These are phyloP conservation scores for Nowickia ferox DNA, from an alignment of 2,888 invertebrate genomes.

Conservation along the genomic window DNA sequence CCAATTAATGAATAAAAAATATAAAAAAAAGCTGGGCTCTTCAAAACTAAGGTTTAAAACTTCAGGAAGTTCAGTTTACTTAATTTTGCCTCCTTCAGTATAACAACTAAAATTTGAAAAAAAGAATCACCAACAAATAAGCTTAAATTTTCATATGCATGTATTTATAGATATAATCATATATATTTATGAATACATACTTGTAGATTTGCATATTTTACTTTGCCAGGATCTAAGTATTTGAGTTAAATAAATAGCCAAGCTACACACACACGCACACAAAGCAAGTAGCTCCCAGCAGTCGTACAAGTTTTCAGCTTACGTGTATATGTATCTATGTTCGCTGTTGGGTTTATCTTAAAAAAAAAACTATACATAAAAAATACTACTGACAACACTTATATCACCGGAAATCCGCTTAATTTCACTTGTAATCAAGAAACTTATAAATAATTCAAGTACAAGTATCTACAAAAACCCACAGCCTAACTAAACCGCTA, in stretches of 20 bases:
- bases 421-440: conserved; percentile 68
- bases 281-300: background rate
- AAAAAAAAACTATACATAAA: background rate
- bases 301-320: background rate
- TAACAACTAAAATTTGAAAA: too few relatives aligned
- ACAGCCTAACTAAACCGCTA: conserved; percentile 26
- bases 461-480: background rate
- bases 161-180: too few relatives aligned
- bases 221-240: background rate
- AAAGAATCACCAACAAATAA: too few relatives aligned
- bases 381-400: conserved; percentile 60
- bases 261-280: background rate
- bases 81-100: too few relatives aligned
- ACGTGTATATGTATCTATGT: background rate
- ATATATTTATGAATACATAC: too few relatives aligned
- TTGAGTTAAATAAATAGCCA: background rate
- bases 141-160: too few relatives aligned
- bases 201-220: background rate
- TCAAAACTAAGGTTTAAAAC: too few relatives aligned
- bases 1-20: too few relatives aligned
- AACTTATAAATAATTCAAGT: conserved; percentile 47
- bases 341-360: conserved; percentile 52
- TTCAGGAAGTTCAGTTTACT: too few relatives aligned
- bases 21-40: too few relatives aligned
- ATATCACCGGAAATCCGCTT: conserved; percentile 72